Evolutionary conservation across 2,113 vertebrate genomes (phyloP), one percentile per base, ranked within the genome.

Genomic region (Corynorhinus townsendii): DNA sequence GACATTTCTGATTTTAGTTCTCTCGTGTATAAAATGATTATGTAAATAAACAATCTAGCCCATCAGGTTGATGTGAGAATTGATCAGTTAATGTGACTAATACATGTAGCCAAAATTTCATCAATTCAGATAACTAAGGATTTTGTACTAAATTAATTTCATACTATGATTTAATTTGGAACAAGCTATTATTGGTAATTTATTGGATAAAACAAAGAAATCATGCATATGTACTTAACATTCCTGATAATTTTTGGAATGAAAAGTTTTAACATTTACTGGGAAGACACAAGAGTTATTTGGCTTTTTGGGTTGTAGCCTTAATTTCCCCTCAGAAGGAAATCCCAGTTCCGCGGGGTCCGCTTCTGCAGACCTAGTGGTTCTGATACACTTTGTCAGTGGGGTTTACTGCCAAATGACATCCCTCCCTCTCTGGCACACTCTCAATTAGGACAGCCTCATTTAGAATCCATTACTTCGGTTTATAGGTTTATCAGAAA

Each of bases 91-190:
- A 69, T 47, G 16, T 71, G 69, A 89, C 22, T 81, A 76, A 77
- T 45, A 54, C 0, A 30, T 40, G 3, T 33, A 68, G 20, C 56
- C 28, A 62, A 88, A 91, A 59, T 43, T 45, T 12, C n/a, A 94
- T 35, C 24, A 47, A 35, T 80, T 66, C 11, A 91, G 28, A 85
- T 45, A 72, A 76, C 5, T 35, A 45, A 88, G 14, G 40, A 80
- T 89, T 76, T 89, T 80, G 11, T 77, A 49, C 11, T 19, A 6
- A 85, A 86, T 77, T 80, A 49, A 76, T n/a, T 73, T 88, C 9
- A 62, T 33, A 66, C 56, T 92, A 84, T 87, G 11, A 68, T 84
- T 93, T 87, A 81, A 87, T 66, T 77, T 85, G 92, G 14, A 83
- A 30, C 33, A 80, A 89, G 20, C 4, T 71, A 66, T n/a, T 89